phyloP scores from a whole-genome alignment of 2,888 invertebrate genomes.

The Drosophila melanosoma region DNA sequence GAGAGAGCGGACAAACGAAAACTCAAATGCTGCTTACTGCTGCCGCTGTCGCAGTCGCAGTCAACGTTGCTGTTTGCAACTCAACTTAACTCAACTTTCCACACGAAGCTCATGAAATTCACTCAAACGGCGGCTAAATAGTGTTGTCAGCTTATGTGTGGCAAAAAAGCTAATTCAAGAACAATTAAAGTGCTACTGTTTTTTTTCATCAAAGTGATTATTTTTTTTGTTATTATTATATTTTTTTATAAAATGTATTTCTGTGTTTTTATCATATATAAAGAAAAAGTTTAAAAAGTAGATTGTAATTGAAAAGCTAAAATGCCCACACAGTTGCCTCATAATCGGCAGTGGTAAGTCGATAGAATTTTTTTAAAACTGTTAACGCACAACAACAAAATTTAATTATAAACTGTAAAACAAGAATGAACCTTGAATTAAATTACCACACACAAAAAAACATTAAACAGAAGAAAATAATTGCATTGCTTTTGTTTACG shows the following conservation, averaged over 20 bases:
- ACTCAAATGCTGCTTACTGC: conserved; percentile 39
- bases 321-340: background rate
- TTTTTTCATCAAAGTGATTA: background rate
- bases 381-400: conserved; percentile 17
- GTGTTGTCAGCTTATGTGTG: background rate
- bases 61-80: conserved; percentile 31
- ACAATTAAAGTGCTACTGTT: background rate
- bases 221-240: background rate
- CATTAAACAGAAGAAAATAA: background rate
- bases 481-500: conserved; percentile 2
- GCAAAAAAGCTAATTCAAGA: background rate
- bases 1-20: conserved; percentile 23
- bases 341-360: conserved; percentile 26
- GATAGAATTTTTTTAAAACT: conserved; percentile 23
- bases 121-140: conserved; percentile 46
- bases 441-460: conserved; percentile 6
- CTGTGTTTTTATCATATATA: background rate
- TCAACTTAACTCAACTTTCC: conserved; percentile 54
- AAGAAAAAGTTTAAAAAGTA: background rate
- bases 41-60: conserved; percentile 24
- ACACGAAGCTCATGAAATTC: conserved; percentile 47
- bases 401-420: conserved; percentile 44
- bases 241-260: background rate
- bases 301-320: background rate
- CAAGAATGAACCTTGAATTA: conserved; percentile 16